Evolutionary conservation across 2,113 vertebrate species (phyloP).

Genomic region (Lanius collurio): DNA sequence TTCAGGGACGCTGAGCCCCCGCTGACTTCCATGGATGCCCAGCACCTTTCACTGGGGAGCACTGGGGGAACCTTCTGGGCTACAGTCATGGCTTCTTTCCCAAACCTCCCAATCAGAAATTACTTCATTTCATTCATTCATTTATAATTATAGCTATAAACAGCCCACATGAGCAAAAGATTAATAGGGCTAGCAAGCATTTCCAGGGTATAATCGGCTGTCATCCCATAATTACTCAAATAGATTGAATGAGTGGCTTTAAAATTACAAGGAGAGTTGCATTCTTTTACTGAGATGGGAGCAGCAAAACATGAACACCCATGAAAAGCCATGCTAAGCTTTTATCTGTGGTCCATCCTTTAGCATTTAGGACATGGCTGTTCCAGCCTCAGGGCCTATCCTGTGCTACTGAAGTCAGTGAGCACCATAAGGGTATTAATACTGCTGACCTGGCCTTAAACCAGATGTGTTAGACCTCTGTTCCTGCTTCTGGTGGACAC

Average conservation of each 20-base stretch:
- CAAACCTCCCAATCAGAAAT: slow-evolving; percentile 9
- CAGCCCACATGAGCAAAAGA: slow-evolving; percentile 19
- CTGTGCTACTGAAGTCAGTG: not conserved
- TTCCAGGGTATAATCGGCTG: slow-evolving; percentile 51
- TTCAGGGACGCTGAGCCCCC: not conserved
- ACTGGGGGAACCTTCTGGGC: not conserved
- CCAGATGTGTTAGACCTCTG: not conserved
- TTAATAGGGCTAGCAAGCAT: slow-evolving; percentile 46
- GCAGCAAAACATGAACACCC: not conserved
- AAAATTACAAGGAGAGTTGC: slow-evolving; percentile 52
- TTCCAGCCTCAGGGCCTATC: not conserved
- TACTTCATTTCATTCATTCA: not conserved
- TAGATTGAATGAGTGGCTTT: slow-evolving; percentile 17
- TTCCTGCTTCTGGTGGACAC: not conserved
- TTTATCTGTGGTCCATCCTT: not conserved
- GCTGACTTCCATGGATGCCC: not conserved
- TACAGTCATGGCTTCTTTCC: not conserved
- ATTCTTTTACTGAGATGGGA: slow-evolving; percentile 18
- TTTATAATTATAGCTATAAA: slow-evolving; percentile 39
- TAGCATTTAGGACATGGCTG: not conserved
- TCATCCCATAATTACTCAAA: slow-evolving; percentile 44
- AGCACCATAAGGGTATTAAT: not conserved
- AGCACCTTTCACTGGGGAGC: not conserved
- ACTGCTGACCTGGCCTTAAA: not conserved
- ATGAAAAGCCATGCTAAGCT: not conserved